Evolutionary conservation across 1,140 invertebrate genomes (phyloP), one percentile per base, ranked within the genome.

Genomic region (Polypedilum vanderplanki): DNA sequence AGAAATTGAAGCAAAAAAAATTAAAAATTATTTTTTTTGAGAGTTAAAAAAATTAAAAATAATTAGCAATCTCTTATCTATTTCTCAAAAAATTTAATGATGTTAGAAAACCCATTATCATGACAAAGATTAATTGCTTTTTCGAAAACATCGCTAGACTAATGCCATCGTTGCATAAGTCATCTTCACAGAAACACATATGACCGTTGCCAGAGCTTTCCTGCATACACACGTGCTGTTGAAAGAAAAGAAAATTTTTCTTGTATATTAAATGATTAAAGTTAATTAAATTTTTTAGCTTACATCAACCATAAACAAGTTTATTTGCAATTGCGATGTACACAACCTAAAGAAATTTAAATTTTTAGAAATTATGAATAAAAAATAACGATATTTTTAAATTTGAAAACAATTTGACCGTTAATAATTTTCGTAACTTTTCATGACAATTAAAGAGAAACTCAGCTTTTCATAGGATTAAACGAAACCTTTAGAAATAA

Each of bases 151-250:
- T 20, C 20, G 17, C 20, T 70, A 70, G 20, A 70, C 65, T 70
- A 18, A 22, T 70, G 65, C 17, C 17, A 20, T 70, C 65, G 20
- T 97, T 97, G 87, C 94, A 97, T 90, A 93, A 92, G 87, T 96
- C 94, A 87, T 94, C 93, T 88, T 97, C 94, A 88, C 95, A 97
- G 88, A 97, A 97, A 88, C 95, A 97, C 94, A 97, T 96, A 88
- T 96, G 93, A 85, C 95, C 95, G 83, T 90, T 94, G 85, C 94
- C 93, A 86, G 92, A 94, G 90, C 93, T 94, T 92, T 96, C 94
- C 89, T 93, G 92, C 94, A 97, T 96, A 89, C 95, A 97, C 84
- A 97, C 95, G 87, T 97, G 94, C 65, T 70, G 65, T 7, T 18
- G 18, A 18, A 18, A 20, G 20, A 18, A 20, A 18, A 7, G 18